Evolutionary conservation across 2,888 invertebrate genomes (phyloP).

Genomic region (Myopa testacea): DNA sequence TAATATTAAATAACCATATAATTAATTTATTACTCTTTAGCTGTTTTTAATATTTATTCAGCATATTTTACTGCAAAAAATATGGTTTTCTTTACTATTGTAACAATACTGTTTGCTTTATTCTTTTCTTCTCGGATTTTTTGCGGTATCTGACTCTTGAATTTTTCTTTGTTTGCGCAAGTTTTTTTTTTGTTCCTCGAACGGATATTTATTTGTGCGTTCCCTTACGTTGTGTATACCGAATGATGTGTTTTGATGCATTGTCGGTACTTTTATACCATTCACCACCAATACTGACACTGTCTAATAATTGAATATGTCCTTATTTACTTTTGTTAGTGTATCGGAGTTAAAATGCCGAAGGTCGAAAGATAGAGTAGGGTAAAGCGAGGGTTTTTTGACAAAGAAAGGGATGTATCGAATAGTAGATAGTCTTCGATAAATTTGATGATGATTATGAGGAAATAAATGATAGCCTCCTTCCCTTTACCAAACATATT

Average conservation of each 20-base stretch:
- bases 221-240: constrained; percentile 16
- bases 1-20: too few species aligned
- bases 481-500: too few species aligned
- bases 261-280: constrained; percentile 34
- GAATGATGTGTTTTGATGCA: constrained; percentile 28
- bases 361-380: background rate
- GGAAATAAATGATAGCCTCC: too few species aligned
- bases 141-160: background rate
- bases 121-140: background rate
- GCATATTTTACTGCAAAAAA: too few species aligned
- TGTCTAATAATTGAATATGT: constrained; percentile 25
- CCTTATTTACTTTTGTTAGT: constrained; percentile 15
- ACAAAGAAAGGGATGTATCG: too few species aligned
- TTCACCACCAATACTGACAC: constrained; percentile 16
- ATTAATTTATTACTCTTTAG: too few species aligned
- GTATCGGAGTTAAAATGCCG: background rate
- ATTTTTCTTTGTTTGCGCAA: constrained; percentile 15
- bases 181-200: background rate
- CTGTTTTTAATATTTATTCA: too few species aligned
- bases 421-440: too few species aligned
- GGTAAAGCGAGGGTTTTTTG: too few species aligned
- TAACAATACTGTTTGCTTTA: background rate
- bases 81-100: too few species aligned
- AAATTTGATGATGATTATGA: too few species aligned
- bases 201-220: constrained; percentile 18